Evolutionary conservation across 2,113 vertebrate genomes (phyloP).

Genomic region (Sylvia atricapilla): DNA sequence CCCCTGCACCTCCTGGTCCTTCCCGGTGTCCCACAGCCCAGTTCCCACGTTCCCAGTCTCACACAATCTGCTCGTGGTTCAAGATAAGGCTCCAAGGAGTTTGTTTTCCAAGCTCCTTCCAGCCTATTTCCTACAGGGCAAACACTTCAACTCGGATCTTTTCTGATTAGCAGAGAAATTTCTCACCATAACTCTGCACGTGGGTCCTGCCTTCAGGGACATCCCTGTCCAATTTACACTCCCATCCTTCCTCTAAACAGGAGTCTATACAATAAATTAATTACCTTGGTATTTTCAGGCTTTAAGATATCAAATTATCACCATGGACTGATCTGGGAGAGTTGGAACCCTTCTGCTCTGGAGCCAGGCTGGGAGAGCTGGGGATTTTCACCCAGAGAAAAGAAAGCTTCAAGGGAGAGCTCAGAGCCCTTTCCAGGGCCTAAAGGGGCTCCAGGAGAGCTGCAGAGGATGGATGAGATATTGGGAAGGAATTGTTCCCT

Average conservation of each 20-base stretch:
- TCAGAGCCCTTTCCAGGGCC: neutral
- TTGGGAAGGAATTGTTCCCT: neutral
- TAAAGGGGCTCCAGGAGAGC: neutral
- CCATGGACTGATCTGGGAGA: neutral
- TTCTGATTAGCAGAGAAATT: neutral
- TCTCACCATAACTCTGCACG: neutral
- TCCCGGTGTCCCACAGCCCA: neutral
- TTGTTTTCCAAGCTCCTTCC: neutral
- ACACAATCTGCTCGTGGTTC: accelerated
- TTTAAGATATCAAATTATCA: neutral
- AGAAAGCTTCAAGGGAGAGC: neutral
- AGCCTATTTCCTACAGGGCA: neutral
- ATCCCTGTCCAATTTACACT: accelerated
- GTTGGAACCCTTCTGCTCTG: neutral
- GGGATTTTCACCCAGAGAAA: neutral
- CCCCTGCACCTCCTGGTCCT: neutral
- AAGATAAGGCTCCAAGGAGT: conserved; percentile 42
- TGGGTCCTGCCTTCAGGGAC: neutral
- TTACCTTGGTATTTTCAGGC: neutral
- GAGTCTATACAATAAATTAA: neutral
- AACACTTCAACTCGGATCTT: neutral
- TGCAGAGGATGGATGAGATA: accelerated
- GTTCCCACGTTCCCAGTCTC: neutral
- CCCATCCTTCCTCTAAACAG: neutral
- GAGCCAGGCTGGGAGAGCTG: neutral